Percentiles rank a stretch among this genome's conserved stretches.
Conservation (phyloP, 2,888 invertebrate genomes). For the Lagria hirta region DNA sequence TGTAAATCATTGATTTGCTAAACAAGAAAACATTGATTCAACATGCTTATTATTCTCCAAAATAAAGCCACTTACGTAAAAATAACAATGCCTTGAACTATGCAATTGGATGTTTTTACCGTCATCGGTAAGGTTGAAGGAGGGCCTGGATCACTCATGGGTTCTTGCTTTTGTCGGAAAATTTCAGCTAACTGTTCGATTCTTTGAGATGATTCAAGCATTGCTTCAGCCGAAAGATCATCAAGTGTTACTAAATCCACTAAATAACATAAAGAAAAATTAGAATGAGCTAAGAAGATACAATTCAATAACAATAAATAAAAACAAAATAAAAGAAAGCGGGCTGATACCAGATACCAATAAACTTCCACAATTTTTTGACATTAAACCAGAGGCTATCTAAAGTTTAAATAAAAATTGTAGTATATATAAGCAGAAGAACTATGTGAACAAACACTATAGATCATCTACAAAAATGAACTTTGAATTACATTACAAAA, state of each 20-base stretch:
- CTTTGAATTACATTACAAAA: too few relatives aligned
- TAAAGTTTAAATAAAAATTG: too few relatives aligned
- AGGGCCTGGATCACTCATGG: slow-evolving; percentile 71
- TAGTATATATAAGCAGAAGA: too few relatives aligned
- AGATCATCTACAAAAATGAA: too few relatives aligned
- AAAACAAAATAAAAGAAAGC: too few relatives aligned
- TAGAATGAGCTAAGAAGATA: too few relatives aligned
- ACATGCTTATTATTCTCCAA: slow-evolving; percentile 4
- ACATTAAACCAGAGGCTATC: too few relatives aligned
- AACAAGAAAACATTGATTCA: slow-evolving; percentile 36
- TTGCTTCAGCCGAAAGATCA: slow-evolving; percentile 89
- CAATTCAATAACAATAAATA: too few relatives aligned
- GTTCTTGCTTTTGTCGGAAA: slow-evolving; percentile 68
- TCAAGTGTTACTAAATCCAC: slow-evolving; percentile 93
- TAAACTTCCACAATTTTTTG: too few relatives aligned
- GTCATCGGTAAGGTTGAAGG: slow-evolving; percentile 74
- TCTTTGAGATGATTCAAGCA: slow-evolving; percentile 91
- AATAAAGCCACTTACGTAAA: slow-evolving; percentile 57
- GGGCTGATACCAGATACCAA: too few relatives aligned
- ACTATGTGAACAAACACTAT: too few relatives aligned
- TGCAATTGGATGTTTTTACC: slow-evolving; percentile 64
- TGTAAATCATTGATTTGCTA: slow-evolving; percentile 72
- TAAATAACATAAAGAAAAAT: slow-evolving; percentile 48
- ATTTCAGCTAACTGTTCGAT: slow-evolving; percentile 87
- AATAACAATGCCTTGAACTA: slow-evolving; percentile 71